Evolutionary conservation across 1,140 invertebrate genomes (phyloP), one percentile per base, ranked within the genome.

Genomic region (Philopotamus ludificatus): DNA sequence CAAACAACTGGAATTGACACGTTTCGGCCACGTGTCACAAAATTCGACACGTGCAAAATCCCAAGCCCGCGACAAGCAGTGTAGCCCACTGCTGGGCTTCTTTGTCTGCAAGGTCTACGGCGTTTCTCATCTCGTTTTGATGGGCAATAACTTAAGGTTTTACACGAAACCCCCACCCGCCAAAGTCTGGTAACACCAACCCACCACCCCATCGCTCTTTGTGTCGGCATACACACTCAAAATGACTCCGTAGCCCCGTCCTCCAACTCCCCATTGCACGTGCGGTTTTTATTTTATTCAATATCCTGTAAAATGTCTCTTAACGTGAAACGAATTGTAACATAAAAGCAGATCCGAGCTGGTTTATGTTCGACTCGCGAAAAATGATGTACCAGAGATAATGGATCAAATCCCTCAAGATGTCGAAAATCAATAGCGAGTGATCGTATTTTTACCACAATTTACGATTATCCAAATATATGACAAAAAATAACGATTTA

Each of bases 91-190:
- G 28, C 12, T 34, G 4, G n/a, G 10, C 44, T 16, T 47, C 44
- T 47, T 47, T 47, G 44, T 47, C 44, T 47, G 8, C 10, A n/a
- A n/a, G 10, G 44, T 47, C 4, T 20, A 47, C 44, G 18, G 44
- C 18, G 44, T 47, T 47, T 47, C 44, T 47, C 28, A 34, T 34
- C 44, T 47, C 44, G 18, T 3, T 47, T 47, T 47, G 44, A 47
- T 47, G 44, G 44, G 44, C 44, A 47, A 47, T 47, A 47, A 47
- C 44, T 47, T 47, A 47, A 47, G 44, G 44, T 47, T 47, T 47
- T 47, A 47, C 44, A 47, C 44, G 7, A 16, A 7, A 7, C 12
- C 28, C 28, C 4, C 28, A 34, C 4, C 12, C 28, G 28, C 28
- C 12, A n/a, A 39, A 39, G 44, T 15, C 44, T 20, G 18, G 8